These are phyloP conservation scores for Macrosoma leucophasiata DNA, from an alignment of 2,888 invertebrate species.

Conservation along the genomic window DNA sequence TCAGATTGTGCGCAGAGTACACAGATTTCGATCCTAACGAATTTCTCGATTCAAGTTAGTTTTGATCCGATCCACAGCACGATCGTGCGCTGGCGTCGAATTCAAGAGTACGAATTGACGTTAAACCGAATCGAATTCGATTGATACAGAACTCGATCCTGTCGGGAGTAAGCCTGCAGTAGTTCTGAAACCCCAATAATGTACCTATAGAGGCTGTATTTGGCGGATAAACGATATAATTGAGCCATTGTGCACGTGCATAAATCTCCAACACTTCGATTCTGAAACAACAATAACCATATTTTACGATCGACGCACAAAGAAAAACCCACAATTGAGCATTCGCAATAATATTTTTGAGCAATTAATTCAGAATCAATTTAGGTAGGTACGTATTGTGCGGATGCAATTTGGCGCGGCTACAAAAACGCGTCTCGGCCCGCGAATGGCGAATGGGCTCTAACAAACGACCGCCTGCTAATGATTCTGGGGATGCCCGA, in stretches of 20 bases:
- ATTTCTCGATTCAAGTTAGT: too few relatives aligned
- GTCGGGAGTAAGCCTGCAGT: neutral
- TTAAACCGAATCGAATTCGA: neutral
- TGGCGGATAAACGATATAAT: too few relatives aligned
- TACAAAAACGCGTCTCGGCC: slow-evolving; percentile 70
- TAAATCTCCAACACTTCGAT: too few relatives aligned
- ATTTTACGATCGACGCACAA: too few relatives aligned
- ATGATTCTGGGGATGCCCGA: too few relatives aligned
- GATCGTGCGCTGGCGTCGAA: slow-evolving; percentile 20
- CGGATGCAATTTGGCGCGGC: slow-evolving; percentile 70
- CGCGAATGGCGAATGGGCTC: slow-evolving; percentile 63
- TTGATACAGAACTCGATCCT: neutral
- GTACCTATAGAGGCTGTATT: too few relatives aligned
- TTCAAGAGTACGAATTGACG: too few relatives aligned
- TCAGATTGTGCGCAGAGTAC: neutral
- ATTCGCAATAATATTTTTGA: slow-evolving; percentile 30
- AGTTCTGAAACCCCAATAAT: too few relatives aligned
- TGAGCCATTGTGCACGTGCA: too few relatives aligned
- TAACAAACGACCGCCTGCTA: slow-evolving; percentile 74
- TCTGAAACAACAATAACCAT: too few relatives aligned
- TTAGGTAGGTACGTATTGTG: slow-evolving; percentile 64
- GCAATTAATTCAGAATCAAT: slow-evolving; percentile 70
- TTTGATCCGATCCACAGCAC: slow-evolving; percentile 6
- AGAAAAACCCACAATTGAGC: too few relatives aligned
- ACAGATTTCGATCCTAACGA: slow-evolving; percentile 1